phyloP scores from a whole-genome alignment of 2,797 vertebrate species.

The Notoglanidium macrostoma region DNA sequence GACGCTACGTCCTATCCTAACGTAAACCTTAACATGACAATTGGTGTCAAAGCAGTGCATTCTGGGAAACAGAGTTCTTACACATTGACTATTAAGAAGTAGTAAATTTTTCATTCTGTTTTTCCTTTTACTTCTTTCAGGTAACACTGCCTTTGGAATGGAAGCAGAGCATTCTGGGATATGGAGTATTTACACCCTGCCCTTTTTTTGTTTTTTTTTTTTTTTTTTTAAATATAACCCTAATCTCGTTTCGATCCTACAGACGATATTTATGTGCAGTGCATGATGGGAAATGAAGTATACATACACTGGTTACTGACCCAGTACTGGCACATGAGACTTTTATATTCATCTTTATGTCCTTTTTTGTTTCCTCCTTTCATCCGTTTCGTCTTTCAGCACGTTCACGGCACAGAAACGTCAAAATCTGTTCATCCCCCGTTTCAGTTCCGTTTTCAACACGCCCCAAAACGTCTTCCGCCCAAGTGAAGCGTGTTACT shows the following conservation, averaged over 20 bases:
- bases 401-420: background rate
- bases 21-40: background rate
- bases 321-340: slow-evolving; percentile 16
- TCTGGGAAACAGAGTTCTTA: background rate
- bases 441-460: background rate
- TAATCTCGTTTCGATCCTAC: background rate
- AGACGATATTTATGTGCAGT: background rate
- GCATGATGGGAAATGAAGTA: slow-evolving; percentile 4
- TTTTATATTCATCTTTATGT: slow-evolving; percentile 50
- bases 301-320: slow-evolving; percentile 6
- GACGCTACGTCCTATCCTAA: background rate
- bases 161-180: slow-evolving; percentile 3
- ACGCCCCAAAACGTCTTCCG: background rate
- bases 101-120: background rate
- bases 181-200: background rate
- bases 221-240: background rate
- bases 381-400: background rate
- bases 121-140: background rate
- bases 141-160: background rate
- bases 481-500: background rate
- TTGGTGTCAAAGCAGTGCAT: background rate
- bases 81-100: background rate
- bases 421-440: background rate
- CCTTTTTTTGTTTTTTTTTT: background rate
- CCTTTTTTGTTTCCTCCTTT: slow-evolving; percentile 1